A percentile compares a stretch with the other conserved stretches of the same genome.
Conservation (phyloP, 2,797 vertebrate genomes). For the Chrysocyon brachyurus region DNA sequence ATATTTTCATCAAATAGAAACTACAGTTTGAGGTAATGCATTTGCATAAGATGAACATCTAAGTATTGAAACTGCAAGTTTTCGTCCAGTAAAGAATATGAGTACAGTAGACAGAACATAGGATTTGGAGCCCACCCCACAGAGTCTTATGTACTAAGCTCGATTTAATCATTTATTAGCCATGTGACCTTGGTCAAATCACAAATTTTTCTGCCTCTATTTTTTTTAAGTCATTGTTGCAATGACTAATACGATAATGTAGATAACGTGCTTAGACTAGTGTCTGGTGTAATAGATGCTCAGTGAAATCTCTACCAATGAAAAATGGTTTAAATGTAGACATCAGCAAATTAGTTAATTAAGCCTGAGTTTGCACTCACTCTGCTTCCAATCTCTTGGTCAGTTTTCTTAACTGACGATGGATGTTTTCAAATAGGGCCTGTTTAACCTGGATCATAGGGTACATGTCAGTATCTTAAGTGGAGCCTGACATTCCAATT, state of each 20-base stretch:
- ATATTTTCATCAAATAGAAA: background rate
- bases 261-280: background rate
- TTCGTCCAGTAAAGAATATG: background rate
- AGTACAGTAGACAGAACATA: background rate
- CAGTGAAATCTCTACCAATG: background rate
- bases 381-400: background rate
- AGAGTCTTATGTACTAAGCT: background rate
- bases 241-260: background rate
- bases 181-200: background rate
- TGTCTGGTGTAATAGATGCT: background rate
- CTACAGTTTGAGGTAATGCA: background rate
- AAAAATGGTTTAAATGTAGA: constrained; percentile 4
- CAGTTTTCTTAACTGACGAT: background rate
- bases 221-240: background rate
- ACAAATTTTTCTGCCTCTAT: background rate
- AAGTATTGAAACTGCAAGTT: background rate
- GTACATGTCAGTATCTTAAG: background rate
- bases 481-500: background rate
- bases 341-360: background rate
- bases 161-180: background rate
- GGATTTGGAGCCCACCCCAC: background rate
- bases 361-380: background rate
- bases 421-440: background rate
- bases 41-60: background rate
- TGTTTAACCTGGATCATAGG: background rate